Evolutionary conservation across 2,888 invertebrate genomes (phyloP).

Genomic region (Archips crataeganus): DNA sequence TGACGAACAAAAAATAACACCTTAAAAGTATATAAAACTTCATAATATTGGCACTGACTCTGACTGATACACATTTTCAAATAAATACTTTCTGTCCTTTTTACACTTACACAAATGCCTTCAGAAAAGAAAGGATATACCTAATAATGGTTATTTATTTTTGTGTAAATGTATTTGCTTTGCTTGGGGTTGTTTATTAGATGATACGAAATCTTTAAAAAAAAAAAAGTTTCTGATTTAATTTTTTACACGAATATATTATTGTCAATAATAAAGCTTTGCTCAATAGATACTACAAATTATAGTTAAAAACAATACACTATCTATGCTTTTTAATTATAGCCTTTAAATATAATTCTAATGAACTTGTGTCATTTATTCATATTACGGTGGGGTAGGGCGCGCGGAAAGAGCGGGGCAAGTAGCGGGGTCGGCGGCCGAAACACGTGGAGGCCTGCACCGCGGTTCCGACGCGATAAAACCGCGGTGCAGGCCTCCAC

Average conservation of each 20-base stretch:
- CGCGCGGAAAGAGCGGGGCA: conserved; percentile 61
- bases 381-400: conserved; percentile 52
- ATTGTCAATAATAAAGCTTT: not conserved
- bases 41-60: not conserved
- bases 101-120: no score
- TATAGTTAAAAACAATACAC: not conserved
- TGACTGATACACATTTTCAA: not conserved
- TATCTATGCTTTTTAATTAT: not conserved
- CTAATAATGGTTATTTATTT: no score
- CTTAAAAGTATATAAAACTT: not conserved
- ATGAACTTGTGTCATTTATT: conserved; percentile 43
- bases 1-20: no score
- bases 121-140: no score
- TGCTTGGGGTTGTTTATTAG: no score
- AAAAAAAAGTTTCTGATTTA: no score
- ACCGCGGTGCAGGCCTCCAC: conserved; percentile 83
- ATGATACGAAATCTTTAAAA: no score
- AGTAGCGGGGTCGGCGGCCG: conserved; percentile 74
- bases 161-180: no score
- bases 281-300: not conserved
- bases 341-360: conserved; percentile 13
- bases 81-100: not conserved
- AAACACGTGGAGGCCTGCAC: conserved; percentile 83
- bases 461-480: conserved; percentile 70
- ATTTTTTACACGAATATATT: no score